Evolutionary conservation across 2,113 vertebrate genomes (phyloP).

Genomic region (Noturus placidus): DNA sequence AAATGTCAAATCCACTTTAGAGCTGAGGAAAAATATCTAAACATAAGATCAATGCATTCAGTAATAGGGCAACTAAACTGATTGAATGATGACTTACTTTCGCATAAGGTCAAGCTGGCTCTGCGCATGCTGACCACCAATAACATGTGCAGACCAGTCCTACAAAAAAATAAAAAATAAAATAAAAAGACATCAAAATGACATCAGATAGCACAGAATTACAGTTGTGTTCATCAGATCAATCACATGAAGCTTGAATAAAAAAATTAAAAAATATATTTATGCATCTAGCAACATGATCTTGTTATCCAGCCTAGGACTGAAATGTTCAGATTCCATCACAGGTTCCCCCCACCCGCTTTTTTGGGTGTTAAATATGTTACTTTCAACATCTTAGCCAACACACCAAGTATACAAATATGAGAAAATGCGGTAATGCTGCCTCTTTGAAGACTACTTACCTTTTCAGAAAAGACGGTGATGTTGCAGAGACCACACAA

Average conservation of each 20-base stretch:
- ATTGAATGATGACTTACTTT: not conserved
- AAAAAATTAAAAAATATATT: not conserved
- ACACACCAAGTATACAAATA: not conserved
- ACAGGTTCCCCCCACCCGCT: not conserved
- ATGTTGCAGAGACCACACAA: conserved; percentile 69
- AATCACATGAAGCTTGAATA: not conserved
- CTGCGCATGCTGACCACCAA: not conserved
- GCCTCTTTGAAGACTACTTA: conserved; percentile 50
- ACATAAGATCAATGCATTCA: not conserved
- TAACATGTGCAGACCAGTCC: conserved; percentile 34
- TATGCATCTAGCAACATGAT: not conserved
- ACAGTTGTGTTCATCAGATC: not conserved
- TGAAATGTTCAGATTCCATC: not conserved
- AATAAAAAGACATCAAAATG: not conserved
- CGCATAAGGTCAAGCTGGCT: not conserved
- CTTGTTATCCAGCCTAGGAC: not conserved
- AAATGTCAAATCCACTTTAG: not conserved
- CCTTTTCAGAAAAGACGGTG: conserved; percentile 66
- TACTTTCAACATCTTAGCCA: not conserved
- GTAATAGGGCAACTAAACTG: not conserved
- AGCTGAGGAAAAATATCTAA: not conserved
- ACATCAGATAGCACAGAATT: not conserved
- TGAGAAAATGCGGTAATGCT: not conserved
- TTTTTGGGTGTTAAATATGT: not conserved
- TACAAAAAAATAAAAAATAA: not conserved